Conservation (phyloP, 1,140 invertebrate genomes). For the Prorops nasuta region DNA sequence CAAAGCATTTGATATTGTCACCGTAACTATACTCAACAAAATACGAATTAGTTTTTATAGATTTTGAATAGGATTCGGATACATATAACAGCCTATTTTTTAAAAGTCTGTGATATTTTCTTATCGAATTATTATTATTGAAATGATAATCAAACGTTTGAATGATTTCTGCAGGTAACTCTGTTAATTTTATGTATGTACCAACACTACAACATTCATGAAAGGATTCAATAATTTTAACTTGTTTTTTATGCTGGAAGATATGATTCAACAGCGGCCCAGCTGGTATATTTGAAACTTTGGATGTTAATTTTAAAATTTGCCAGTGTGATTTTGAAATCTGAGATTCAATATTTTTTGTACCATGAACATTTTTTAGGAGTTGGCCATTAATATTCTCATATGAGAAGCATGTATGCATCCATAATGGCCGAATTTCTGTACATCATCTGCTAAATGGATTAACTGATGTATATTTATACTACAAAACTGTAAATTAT, state of each 20-base stretch:
- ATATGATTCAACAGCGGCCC: slow-evolving; percentile 3
- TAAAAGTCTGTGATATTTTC: neutral
- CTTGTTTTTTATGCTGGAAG: neutral
- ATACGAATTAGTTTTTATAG: slow-evolving; percentile 1
- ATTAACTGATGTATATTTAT: slow-evolving; percentile 13
- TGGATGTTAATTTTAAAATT: slow-evolving; percentile 6
- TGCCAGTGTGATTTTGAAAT: slow-evolving; percentile 17
- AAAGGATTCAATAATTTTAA: no score
- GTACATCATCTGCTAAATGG: neutral
- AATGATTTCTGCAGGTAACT: neutral
- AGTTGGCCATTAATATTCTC: slow-evolving; percentile 29
- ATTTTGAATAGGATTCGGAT: slow-evolving; percentile 6
- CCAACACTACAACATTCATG: no score
- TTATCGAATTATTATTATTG: neutral
- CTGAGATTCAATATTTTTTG: slow-evolving; percentile 24
- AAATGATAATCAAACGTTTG: neutral
- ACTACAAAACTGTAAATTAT: slow-evolving; percentile 5
- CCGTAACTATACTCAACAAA: neutral
- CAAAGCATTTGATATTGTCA: neutral
- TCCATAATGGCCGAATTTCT: neutral
- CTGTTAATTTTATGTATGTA: no score
- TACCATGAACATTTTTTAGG: slow-evolving; percentile 23
- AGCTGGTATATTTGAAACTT: neutral
- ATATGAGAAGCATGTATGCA: slow-evolving; percentile 3
- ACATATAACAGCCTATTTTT: slow-evolving; percentile 9